phyloP scores from a whole-genome alignment of 2,113 vertebrate species.

The Calyptomena viridis region DNA sequence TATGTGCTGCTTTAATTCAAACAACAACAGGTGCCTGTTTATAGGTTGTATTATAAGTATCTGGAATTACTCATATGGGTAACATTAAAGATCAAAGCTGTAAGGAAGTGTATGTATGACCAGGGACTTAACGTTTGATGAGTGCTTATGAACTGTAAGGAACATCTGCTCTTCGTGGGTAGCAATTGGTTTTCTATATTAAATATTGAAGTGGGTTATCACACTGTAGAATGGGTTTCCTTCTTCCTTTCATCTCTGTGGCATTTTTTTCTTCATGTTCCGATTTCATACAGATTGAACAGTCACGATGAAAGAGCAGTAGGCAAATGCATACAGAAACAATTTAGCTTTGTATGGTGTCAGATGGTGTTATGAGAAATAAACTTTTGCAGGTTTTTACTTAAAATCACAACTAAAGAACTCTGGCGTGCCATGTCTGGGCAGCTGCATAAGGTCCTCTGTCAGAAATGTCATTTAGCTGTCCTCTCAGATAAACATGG shows the following conservation, averaged over 20 bases:
- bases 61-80: neutral
- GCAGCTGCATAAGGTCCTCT: neutral
- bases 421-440: neutral
- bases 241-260: conserved; percentile 24
- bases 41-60: neutral
- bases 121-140: neutral
- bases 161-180: conserved; percentile 17
- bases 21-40: neutral
- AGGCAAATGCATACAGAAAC: neutral
- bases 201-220: conserved; percentile 12
- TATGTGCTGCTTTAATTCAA: neutral
- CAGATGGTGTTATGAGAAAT: neutral
- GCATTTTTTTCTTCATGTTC: neutral
- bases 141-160: conserved; percentile 7
- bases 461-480: neutral
- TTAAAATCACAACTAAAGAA: conserved; percentile 8
- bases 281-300: neutral
- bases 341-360: neutral
- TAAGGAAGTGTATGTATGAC: neutral
- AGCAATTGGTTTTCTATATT: conserved; percentile 38
- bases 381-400: neutral
- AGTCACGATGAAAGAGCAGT: neutral
- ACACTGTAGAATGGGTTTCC: neutral
- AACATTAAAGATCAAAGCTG: conserved; percentile 37
- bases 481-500: neutral